Evolutionary conservation across 2,888 invertebrate genomes (phyloP), one percentile per base, ranked within the genome.

Genomic region (Aromia moschata): DNA sequence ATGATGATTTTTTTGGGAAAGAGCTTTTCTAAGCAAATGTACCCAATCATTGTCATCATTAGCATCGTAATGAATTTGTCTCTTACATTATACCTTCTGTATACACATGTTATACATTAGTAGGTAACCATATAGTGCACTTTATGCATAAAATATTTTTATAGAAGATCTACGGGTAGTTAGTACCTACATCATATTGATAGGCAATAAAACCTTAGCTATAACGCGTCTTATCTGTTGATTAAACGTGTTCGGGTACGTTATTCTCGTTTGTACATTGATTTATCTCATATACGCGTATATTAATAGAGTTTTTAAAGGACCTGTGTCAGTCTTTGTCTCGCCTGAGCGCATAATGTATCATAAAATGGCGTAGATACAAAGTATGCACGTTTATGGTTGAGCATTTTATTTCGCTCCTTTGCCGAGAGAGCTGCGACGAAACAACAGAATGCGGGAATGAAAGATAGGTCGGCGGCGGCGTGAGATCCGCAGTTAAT

Each of bases 401-500:
- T 44, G 43, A 38, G 36, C 16, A 33, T 44, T 57, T 43, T 57
- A 44, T 57, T 57, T 51, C 17, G 44, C 52, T 52, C 17, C 43
- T 52, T 57, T 43, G 20, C 33, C n/a, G 38, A 44, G 38, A 37
- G 54, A 51, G 45, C 31, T n/a, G 14, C 49, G 37, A 49, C 43
- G 49, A 56, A 51, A 49, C 49, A 38, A 49, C 18, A 56, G 49
- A 56, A 56, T 56, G 43, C 15, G 36, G 52, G 16, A 25, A 33
- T 52, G 51, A 44, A 56, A 43, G 51, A 44, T 57, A 51, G 30
- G 36, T 16, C 33, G 51, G 51, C 51, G 51, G 51, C 33, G 51
- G 51, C 51, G 51, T 57, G 44, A 57, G 52, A 57, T 44, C 51
- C 37, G 43, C 57, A 52, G 44, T 57, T 51, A 52, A 52, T 51